Conservation (phyloP, 2,113 vertebrate species). For the Aramus guarauna region DNA sequence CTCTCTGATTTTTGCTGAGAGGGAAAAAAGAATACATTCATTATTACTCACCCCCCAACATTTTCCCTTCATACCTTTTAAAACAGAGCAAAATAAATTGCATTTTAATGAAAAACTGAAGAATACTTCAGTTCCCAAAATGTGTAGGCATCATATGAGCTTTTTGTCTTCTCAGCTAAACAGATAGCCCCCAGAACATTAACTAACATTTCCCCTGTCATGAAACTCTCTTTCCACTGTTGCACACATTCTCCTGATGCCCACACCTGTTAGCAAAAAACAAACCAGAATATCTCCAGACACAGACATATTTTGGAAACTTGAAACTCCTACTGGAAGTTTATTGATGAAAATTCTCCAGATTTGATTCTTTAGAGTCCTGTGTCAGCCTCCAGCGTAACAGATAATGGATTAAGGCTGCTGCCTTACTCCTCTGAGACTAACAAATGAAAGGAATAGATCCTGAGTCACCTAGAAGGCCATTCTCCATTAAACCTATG, state of each 20-base stretch:
- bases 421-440: not conserved
- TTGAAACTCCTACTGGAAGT: not conserved
- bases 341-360: not conserved
- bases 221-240: not conserved
- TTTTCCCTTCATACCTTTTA: not conserved
- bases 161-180: not conserved
- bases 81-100: not conserved
- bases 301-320: not conserved
- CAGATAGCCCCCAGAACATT: not conserved
- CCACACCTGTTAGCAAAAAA: not conserved
- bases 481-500: not conserved
- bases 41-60: not conserved
- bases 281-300: not conserved
- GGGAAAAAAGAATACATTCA: not conserved
- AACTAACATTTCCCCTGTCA: not conserved
- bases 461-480: not conserved
- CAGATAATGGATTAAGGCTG: not conserved
- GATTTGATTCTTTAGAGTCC: not conserved
- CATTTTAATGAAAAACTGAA: not conserved
- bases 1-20: not conserved
- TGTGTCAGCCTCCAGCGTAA: not conserved
- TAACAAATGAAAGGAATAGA: not conserved
- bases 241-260: not conserved
- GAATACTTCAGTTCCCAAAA: not conserved
- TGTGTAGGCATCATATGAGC: not conserved